Evolutionary conservation across 2,113 vertebrate genomes (phyloP), one percentile per base, ranked within the genome.

Genomic region (Urocolius indicus): DNA sequence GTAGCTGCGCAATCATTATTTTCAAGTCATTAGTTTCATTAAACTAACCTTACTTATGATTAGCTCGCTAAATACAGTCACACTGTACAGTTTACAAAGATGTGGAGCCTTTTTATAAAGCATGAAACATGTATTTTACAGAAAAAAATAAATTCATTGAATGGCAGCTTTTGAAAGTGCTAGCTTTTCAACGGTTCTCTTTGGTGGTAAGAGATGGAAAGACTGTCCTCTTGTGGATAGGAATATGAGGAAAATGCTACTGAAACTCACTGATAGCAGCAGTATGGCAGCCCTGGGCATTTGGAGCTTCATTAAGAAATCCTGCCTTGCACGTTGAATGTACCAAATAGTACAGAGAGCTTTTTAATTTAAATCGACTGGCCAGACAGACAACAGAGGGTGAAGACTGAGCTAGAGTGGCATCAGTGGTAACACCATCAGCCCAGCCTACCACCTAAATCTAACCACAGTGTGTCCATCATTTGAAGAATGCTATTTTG

Each of bases 211-310:
- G 71, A 89, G 96, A 96, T 97, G 96, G 91, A 97, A 96, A 97
- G 94, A 97, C 91, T 97, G 96, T 96, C 96, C 96, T 87, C 96
- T 97, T 96, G 96, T 97, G 96, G 96, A 96, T 61, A 95, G 91
- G 69, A 96, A 55, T 71, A 75, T 46, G 63, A 94, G 63, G 80
- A 74, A 91, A 95, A 22, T 16, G 52, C 67, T 80, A 32, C 29
- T 65, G 51, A 34, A 91, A 75, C 30, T 85, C 75, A 7, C 32
- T 6, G 61, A 71, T 4, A 76, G 71, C 54, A 79, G 65, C 9
- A 0, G 63, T 16, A 8, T 41, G 38, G 67, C 57, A 86, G 73
- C 38, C 54, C n/a, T 4, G 8, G 68, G n/a, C 72, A 51, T 80
- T 61, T 43, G 36, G 38, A 73, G 30, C 5, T 41, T 49, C 12